phyloP scores from a whole-genome alignment of 2,888 invertebrate species.

The Dicyrtoma fusca region DNA sequence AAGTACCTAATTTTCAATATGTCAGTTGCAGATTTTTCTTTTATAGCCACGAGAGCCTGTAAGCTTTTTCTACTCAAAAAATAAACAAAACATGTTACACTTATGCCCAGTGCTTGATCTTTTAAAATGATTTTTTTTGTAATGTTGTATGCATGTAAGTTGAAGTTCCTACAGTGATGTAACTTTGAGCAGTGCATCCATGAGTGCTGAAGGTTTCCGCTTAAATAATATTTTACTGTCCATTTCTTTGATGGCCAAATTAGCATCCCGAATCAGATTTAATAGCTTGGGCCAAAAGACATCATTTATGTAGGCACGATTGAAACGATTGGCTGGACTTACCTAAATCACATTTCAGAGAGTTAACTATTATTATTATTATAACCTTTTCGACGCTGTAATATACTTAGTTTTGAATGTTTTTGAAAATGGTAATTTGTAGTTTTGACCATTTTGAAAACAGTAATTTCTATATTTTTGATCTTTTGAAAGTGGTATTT shows the following conservation, averaged over 20 bases:
- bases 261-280: background rate
- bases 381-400: too few relatives aligned
- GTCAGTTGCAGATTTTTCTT: background rate
- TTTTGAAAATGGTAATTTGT: background rate
- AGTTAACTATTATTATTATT: background rate
- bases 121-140: background rate
- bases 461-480: background rate
- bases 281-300: conserved; percentile 28
- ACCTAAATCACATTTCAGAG: background rate
- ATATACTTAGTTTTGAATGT: background rate
- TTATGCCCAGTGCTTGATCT: background rate
- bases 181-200: conserved; percentile 37
- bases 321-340: background rate
- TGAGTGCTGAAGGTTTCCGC: conserved; percentile 34
- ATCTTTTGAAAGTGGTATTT: background rate
- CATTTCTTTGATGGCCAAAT: conserved; percentile 24
- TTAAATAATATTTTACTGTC: conserved; percentile 34
- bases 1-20: conserved; percentile 27
- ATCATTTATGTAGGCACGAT: conserved; percentile 20
- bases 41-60: conserved; percentile 1
- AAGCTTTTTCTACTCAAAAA: conserved; percentile 14
- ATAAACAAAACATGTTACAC: background rate
- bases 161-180: conserved; percentile 21
- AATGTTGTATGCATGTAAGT: background rate
- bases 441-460: too few relatives aligned